Base-by-base conservation (phyloP, 1,140 invertebrate species). In the Agraylea sexmaculata region DNA sequence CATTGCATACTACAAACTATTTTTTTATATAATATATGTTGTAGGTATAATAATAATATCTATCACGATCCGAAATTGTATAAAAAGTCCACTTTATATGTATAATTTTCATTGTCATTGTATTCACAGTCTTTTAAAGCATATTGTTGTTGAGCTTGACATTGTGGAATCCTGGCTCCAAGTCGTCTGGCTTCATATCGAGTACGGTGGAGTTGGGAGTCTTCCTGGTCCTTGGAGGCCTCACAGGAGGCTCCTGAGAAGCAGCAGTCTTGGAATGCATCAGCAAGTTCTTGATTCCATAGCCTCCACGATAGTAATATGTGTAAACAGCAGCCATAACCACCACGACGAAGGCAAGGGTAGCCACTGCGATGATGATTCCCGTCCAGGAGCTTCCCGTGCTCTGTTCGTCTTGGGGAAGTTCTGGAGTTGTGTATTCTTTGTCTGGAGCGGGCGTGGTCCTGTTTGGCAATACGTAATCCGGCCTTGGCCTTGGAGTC, bases 251-350 rank as follows among this genome's bases (percentile, higher is more conserved):
- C 15, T 23, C 32, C 7, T n/a, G 55, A 5, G 59, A 58, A 1
- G 55, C 56, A 1, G 54, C 6, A 6, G 15, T 10, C 23, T 16
- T 20, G 1, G 21, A 23, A 12, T 38, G 35, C 45, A 58, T 62
- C 6, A 66, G 37, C 4, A 68, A 43, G 34, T 45, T 59, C 56
- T 68, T 68, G 41, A 68, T 66, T 22, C 53, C 57, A 53, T 64
- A 58, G 17, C 62, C 63, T 20, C 65, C 62, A 49, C 60, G 56
- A 49, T 68, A 68, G 40, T 66, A 66, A 48, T 65, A 66, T 48
- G 66, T 51, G 53, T 68, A 68, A 19, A 65, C 50, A 6, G 54
- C 57, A 4, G 60, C 55, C 18, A 66, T 50, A 13, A 56, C 47
- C 3, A 51, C 53, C 29, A 68, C 34, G 2, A 59, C 56, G 29